These are phyloP conservation scores for Teleopsis dalmanni DNA, from an alignment of 1,140 invertebrate genomes.

Conservation along the genomic window DNA sequence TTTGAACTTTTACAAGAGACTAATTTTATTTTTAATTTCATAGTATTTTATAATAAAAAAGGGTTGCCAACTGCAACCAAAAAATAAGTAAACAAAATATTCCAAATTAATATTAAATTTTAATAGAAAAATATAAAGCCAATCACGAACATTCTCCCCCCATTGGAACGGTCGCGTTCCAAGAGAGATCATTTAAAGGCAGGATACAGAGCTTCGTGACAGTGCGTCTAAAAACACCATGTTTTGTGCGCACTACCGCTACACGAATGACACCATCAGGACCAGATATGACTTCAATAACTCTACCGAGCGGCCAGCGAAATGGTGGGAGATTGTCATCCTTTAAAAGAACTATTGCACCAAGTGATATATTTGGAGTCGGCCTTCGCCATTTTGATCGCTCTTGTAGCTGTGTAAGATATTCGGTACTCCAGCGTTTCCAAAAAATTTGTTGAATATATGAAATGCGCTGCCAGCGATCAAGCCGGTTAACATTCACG, in stretches of 20 bases:
- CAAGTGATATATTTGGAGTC: slow-evolving; percentile 17
- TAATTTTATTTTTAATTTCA: too few relatives aligned
- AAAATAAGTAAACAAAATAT: too few relatives aligned
- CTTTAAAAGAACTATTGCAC: slow-evolving; percentile 34
- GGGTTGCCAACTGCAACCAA: too few relatives aligned
- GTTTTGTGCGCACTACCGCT: slow-evolving; percentile 17
- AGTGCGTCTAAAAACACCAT: slow-evolving; percentile 19
- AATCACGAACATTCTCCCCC: slow-evolving; percentile 1
- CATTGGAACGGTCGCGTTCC: slow-evolving; percentile 1
- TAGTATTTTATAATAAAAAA: too few relatives aligned
- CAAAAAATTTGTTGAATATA: slow-evolving; percentile 12
- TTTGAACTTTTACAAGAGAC: too few relatives aligned
- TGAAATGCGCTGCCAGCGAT: slow-evolving; percentile 13
- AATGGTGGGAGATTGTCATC: slow-evolving; percentile 29
- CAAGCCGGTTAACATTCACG: neutral
- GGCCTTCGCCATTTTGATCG: slow-evolving; percentile 16
- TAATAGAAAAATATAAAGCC: too few relatives aligned
- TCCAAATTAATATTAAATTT: too few relatives aligned
- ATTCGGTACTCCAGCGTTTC: slow-evolving; percentile 18
- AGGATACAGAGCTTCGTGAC: neutral
- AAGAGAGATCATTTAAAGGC: neutral
- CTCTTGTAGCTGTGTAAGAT: slow-evolving; percentile 15
- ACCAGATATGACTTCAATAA: slow-evolving; percentile 24
- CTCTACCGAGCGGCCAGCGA: slow-evolving; percentile 31
- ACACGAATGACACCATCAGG: slow-evolving; percentile 22